phyloP scores from a whole-genome alignment of 2,888 invertebrate genomes.

The Drosophila vallismaia region DNA sequence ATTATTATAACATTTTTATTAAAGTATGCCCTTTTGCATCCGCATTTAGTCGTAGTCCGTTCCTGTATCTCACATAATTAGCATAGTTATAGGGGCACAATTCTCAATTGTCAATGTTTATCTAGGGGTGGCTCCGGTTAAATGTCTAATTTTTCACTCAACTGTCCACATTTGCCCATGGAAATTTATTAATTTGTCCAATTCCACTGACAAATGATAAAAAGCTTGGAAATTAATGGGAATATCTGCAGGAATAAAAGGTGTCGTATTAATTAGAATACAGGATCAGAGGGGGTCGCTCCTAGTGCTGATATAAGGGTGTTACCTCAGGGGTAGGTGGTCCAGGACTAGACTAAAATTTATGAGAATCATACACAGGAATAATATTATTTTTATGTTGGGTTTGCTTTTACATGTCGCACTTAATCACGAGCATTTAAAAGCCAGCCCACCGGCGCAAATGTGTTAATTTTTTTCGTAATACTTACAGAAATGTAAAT shows the following conservation, averaged over 20 bases:
- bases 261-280: slow-evolving; percentile 74
- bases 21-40: slow-evolving; percentile 49
- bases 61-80: slow-evolving; percentile 69
- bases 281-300: slow-evolving; percentile 34
- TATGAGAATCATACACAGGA: slow-evolving; percentile 3
- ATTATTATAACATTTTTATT: slow-evolving; percentile 77
- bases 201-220: slow-evolving; percentile 77
- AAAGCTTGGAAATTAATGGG: slow-evolving; percentile 71
- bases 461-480: slow-evolving; percentile 28
- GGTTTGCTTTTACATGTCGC: slow-evolving; percentile 18
- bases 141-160: slow-evolving; percentile 76
- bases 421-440: slow-evolving; percentile 31
- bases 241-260: slow-evolving; percentile 53
- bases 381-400: slow-evolving; percentile 17
- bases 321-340: slow-evolving; percentile 28
- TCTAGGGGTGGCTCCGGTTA: slow-evolving; percentile 35
- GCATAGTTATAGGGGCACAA: slow-evolving; percentile 60
- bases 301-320: slow-evolving; percentile 8
- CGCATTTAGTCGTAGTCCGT: slow-evolving; percentile 6
- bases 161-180: slow-evolving; percentile 72
- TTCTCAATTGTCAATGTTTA: slow-evolving; percentile 4
- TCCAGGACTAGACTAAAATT: slow-evolving; percentile 15
- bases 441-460: slow-evolving; percentile 13
- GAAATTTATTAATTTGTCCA: slow-evolving; percentile 76
- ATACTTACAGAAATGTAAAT: background rate